Evolutionary conservation across 2,797 vertebrate species (phyloP).

Genomic region (Pitangus sulphuratus): DNA sequence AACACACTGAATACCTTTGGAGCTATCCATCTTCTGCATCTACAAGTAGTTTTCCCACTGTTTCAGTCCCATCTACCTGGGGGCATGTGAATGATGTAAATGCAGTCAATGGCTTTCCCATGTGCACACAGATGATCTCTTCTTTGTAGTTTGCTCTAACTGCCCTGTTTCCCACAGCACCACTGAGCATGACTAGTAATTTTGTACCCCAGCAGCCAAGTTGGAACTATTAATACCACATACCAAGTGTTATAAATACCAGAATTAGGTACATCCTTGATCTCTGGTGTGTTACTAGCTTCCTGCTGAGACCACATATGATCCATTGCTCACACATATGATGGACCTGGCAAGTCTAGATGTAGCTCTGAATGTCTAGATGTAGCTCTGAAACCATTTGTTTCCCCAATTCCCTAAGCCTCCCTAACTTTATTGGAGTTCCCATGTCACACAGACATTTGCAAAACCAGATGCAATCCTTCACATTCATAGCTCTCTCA

Average conservation of each 20-base stretch:
- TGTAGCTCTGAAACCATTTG: not conserved
- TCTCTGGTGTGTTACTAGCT: not conserved
- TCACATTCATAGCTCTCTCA: not conserved
- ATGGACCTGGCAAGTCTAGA: not conserved
- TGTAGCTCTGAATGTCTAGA: not conserved
- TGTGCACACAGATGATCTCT: not conserved
- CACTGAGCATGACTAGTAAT: not conserved
- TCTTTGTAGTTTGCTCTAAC: not conserved
- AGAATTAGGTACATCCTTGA: not conserved
- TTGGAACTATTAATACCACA: not conserved
- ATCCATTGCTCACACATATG: not conserved
- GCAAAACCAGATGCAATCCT: slow-evolving; percentile 17
- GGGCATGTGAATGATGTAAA: not conserved
- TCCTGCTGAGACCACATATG: not conserved
- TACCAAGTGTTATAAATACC: not conserved
- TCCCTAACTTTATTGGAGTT: not conserved
- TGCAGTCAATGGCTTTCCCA: not conserved
- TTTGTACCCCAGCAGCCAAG: not conserved
- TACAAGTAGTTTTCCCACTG: not conserved
- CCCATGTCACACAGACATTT: not conserved
- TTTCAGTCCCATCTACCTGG: not conserved
- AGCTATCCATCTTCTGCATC: not conserved
- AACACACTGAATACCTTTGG: not conserved
- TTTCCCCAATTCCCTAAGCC: not conserved
- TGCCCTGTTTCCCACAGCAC: not conserved